Percentiles rank a stretch among this genome's conserved stretches.
Conservation (phyloP, 2,888 invertebrate species). For the Brachyptera risi region DNA sequence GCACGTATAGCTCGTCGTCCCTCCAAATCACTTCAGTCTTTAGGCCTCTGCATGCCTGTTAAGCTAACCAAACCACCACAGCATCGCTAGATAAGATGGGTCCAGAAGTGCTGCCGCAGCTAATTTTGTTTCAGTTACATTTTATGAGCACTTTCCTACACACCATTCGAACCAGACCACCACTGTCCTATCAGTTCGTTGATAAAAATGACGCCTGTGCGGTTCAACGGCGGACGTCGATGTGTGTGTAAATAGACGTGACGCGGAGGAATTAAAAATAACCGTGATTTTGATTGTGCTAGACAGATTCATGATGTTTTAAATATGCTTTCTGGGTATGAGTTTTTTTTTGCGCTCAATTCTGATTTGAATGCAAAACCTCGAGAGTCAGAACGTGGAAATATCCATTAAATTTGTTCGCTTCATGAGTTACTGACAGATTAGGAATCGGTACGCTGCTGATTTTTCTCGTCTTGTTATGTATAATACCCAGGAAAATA, state of each 20-base stretch:
- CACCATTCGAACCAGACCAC: not conserved
- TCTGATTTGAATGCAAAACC: constrained; percentile 14
- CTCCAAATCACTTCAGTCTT: constrained; percentile 9
- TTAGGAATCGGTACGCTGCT: constrained; percentile 35
- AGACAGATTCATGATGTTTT: not conserved
- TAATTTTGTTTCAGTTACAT: constrained; percentile 17
- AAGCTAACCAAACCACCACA: too few species aligned
- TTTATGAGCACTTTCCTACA: constrained; percentile 12
- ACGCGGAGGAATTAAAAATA: not conserved
- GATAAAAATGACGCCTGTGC: not conserved
- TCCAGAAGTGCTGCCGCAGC: constrained; percentile 12
- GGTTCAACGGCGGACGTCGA: not conserved
- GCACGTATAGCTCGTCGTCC: not conserved
- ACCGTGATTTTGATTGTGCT: not conserved
- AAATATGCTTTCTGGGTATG: not conserved
- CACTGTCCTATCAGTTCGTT: not conserved
- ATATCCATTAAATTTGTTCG: constrained; percentile 39
- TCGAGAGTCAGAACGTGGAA: constrained; percentile 26
- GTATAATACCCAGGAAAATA: constrained; percentile 10
- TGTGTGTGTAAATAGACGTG: too few species aligned
- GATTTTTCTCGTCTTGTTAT: constrained; percentile 25
- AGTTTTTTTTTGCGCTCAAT: not conserved
- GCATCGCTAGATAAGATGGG: not conserved
- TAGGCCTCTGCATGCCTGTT: constrained; percentile 5
- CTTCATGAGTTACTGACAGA: constrained; percentile 37